Base-by-base conservation (phyloP, 2,888 invertebrate genomes). In the Brenthis hecate region DNA sequence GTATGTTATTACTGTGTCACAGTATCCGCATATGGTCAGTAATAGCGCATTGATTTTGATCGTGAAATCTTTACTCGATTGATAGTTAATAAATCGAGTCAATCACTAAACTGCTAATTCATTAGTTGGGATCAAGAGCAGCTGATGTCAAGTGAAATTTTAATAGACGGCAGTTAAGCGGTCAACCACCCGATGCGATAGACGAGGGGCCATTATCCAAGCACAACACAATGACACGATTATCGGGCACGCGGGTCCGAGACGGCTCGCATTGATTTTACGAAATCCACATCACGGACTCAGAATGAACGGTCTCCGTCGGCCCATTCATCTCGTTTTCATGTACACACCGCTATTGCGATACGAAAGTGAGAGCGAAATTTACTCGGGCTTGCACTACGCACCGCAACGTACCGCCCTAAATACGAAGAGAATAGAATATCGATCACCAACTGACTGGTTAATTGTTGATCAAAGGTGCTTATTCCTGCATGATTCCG, bases 291-390 rank as follows among this genome's bases (percentile, higher is more conserved):
- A 90, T 86, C 86, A 88, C 88, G 82, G 85, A 82, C 84, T 87
- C 83, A 82, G 87, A 90, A 89, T 84, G 86, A 89, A 89, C 89
- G 86, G 86, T 84, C 88, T 87, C 87, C 84, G 88, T 83, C 87
- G 86, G 80, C 84, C 88, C 91, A 92, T 92, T 92, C 92, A 92
- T 91, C 91, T 92, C 91, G 89, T 91, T 92, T 91, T 89, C 89
- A 89, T 91, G 89, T 90, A 89, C 87, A 86, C 84, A 85, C 82
- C 83, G 86, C 87, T 89, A 85, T 89, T 89, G 88, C 89, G 85
- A 87, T 88, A 84, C 88, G 92, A 92, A 92, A 91, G 92, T 87
- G 92, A 92, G 89, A 92, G 92, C 88, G 86, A 85, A 89, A 88
- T 91, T 89, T 86, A 85, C 89, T 87, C 88, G 81, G 85, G 77